Evolutionary conservation across 2,888 invertebrate species (phyloP).

Genomic region (Hypomecis atomaria): DNA sequence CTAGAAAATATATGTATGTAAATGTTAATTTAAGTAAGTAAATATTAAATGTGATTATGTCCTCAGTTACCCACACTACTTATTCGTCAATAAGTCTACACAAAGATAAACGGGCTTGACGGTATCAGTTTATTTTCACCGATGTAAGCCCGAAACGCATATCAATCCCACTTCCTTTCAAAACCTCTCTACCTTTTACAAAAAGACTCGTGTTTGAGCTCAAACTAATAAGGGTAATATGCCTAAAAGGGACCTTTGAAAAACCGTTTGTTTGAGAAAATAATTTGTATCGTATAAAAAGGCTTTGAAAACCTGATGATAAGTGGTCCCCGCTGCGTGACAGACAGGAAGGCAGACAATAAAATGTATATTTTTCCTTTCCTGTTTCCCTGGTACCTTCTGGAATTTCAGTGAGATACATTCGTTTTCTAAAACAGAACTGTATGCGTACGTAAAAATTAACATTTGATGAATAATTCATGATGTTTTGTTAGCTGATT

Average conservation of each 20-base stretch:
- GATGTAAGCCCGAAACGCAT: slow-evolving; percentile 4
- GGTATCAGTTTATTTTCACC: too few species aligned
- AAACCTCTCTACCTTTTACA: slow-evolving; percentile 14
- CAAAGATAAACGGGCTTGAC: too few species aligned
- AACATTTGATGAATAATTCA: slow-evolving; percentile 46
- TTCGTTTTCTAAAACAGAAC: slow-evolving; percentile 39
- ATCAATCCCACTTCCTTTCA: slow-evolving; percentile 5
- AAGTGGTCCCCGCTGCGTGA: slow-evolving; percentile 31
- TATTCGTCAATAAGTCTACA: too few species aligned
- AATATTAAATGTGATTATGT: too few species aligned
- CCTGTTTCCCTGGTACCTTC: slow-evolving; percentile 18
- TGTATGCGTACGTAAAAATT: slow-evolving; percentile 39
- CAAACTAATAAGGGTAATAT: slow-evolving; percentile 19
- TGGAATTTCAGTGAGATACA: slow-evolving; percentile 17
- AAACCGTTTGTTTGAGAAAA: slow-evolving; percentile 20
- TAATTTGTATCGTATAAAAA: slow-evolving; percentile 29
- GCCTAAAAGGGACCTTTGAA: slow-evolving; percentile 15
- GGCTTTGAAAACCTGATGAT: slow-evolving; percentile 26
- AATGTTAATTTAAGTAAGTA: too few species aligned
- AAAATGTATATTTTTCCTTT: slow-evolving; percentile 28
- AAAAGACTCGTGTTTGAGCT: slow-evolving; percentile 17
- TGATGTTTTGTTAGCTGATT: slow-evolving; percentile 39
- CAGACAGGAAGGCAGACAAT: slow-evolving; percentile 33
- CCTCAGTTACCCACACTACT: too few species aligned
- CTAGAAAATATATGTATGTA: too few species aligned